phyloP scores from a whole-genome alignment of 2,113 vertebrate species.

The Sinocyclocheilus anshuiensis region DNA sequence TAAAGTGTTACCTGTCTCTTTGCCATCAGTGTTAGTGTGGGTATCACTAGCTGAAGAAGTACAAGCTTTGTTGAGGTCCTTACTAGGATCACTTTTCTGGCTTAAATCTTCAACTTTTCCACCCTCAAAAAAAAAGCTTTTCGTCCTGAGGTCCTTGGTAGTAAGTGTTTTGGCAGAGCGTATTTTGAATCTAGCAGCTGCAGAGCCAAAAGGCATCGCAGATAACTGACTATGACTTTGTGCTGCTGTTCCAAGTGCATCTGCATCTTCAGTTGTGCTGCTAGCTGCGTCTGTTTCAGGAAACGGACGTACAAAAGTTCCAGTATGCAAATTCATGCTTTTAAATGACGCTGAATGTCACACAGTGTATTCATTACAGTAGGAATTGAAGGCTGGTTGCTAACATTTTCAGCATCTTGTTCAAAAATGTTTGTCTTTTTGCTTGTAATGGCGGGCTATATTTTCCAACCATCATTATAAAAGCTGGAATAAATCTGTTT shows the following conservation, averaged over 20 bases:
- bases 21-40: conserved; percentile 9
- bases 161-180: conserved; percentile 67
- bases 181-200: conserved; percentile 60
- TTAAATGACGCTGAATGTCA: not conserved
- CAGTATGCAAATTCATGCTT: conserved; percentile 40
- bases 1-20: conserved; percentile 35
- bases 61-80: not conserved
- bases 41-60: not conserved
- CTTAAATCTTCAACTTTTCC: not conserved
- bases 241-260: not conserved
- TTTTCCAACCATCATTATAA: not conserved
- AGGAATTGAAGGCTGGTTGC: conserved; percentile 2
- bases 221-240: not conserved
- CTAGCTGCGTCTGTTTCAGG: not conserved
- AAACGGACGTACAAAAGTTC: conserved; percentile 16
- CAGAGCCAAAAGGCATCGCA: not conserved
- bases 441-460: not conserved
- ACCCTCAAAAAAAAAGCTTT: not conserved
- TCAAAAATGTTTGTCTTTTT: not conserved
- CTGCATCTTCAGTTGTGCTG: not conserved
- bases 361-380: conserved; percentile 25
- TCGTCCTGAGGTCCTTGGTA: conserved; percentile 54
- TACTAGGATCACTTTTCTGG: conserved; percentile 7
- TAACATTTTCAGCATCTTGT: not conserved
- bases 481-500: not conserved